Base-by-base conservation (phyloP, 2,888 invertebrate species). In the Ceramica pisi region DNA sequence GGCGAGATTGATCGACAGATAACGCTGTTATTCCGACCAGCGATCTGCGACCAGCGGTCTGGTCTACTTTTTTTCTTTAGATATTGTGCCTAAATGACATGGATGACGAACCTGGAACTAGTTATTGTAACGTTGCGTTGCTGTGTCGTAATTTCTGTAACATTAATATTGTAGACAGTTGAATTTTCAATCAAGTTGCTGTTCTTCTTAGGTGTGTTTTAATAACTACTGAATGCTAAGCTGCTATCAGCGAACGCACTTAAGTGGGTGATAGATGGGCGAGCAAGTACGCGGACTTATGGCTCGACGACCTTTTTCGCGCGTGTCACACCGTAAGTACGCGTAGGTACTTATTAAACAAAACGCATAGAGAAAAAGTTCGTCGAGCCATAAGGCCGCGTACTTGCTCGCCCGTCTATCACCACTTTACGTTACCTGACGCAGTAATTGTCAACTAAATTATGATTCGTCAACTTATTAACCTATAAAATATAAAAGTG, bases 1-100 rank as follows among this genome's bases (percentile, higher is more conserved):
- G 93, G 91, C 78, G 79, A 86, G 85, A 90, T 89, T 88, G 92
- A 92, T 93, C 90, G 91, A 88, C 85, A 84, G 93, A 92, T 93
- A 91, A 90, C 88, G 86, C 87, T 80, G 89, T 86, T 90, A 87
- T 89, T 88, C 89, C 88, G 88, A 89, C 86, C 89, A 88, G 83
- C 82, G 86, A 81, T 80, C 84, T 85, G 88, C 87, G 88, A 89
- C 86, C 89, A 88, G 83, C 82, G 86, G 81, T 80, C 84, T 85
- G 88, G 87, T 89, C 89, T 88, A 90, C 90, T 89, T 90, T 88
- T 26, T 56, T 82, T 81, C 60, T 63, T 78, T 78, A 72, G 67
- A 84, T 78, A 82, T 85, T 85, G 76, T 84, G 71, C 71, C 77
- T 75, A 84, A 80, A 86, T 78, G 65, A 78, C 72, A 72, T 80